Conservation (phyloP, 2,888 invertebrate species). For the Phytoseiulus persimilis region DNA sequence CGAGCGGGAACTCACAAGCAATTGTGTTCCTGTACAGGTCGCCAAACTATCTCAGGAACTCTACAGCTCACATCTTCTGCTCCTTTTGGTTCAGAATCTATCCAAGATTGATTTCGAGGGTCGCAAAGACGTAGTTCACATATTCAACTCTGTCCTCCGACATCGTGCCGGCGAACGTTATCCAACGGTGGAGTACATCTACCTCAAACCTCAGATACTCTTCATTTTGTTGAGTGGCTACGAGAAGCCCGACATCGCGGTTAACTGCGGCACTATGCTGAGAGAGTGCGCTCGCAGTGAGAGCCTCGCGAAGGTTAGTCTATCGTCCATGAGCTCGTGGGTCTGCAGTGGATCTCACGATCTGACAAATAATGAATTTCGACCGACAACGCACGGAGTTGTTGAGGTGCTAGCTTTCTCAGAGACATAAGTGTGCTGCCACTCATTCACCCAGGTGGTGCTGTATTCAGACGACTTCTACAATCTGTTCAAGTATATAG, state of each 20-base stretch:
- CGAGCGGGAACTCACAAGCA: not conserved
- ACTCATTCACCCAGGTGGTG: slow-evolving; percentile 58
- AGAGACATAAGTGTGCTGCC: too few species aligned
- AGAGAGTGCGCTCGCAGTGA: slow-evolving; percentile 96
- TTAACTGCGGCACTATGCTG: slow-evolving; percentile 98
- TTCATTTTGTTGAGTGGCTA: slow-evolving; percentile 96
- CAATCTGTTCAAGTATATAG: slow-evolving; percentile 98
- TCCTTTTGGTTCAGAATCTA: slow-evolving; percentile 77
- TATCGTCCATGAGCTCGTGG: too few species aligned
- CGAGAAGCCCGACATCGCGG: slow-evolving; percentile 95
- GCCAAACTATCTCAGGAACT: slow-evolving; percentile 64
- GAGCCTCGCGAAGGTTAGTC: slow-evolving; percentile 75
- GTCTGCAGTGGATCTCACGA: too few species aligned
- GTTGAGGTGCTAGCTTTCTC: too few species aligned
- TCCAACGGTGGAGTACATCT: slow-evolving; percentile 97
- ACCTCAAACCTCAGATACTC: slow-evolving; percentile 91
- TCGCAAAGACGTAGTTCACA: slow-evolving; percentile 97
- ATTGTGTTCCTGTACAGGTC: slow-evolving; percentile 12
- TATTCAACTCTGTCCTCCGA: slow-evolving; percentile 96
- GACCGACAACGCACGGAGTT: too few species aligned
- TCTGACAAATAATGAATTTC: too few species aligned
- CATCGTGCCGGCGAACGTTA: slow-evolving; percentile 96
- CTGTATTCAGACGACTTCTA: slow-evolving; percentile 95
- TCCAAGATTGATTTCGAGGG: slow-evolving; percentile 70
- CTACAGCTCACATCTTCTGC: slow-evolving; percentile 88